Percentiles rank a stretch among this genome's conserved stretches.
These are phyloP conservation scores for Onychomys torridus DNA, from an alignment of 2,797 vertebrate species.

Conservation along the genomic window DNA sequence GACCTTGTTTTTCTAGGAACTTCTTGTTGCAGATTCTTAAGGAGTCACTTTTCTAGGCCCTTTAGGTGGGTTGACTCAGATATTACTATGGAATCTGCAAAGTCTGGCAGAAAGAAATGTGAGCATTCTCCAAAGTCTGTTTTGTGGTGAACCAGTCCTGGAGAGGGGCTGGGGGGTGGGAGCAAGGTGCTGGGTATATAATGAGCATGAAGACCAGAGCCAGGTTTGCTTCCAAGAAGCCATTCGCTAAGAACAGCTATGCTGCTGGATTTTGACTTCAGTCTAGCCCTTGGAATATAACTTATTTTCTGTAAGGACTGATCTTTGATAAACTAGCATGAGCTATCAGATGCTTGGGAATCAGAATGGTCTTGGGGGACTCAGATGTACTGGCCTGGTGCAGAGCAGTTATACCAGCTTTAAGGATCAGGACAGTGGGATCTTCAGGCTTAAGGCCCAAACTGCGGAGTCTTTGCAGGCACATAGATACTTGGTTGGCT, in stretches of 20 bases:
- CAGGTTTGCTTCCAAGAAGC: conserved; percentile 89
- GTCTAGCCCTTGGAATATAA: background rate
- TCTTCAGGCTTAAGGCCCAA: conserved; percentile 95
- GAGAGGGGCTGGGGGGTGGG: conserved; percentile 69
- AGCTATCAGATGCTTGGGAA: conserved; percentile 74
- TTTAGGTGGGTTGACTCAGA: conserved; percentile 93
- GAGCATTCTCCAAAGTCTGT: conserved; percentile 73
- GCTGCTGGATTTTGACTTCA: conserved; percentile 73
- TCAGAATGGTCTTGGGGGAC: conserved; percentile 89
- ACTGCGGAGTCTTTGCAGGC: conserved; percentile 93
- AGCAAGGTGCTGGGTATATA: conserved; percentile 86
- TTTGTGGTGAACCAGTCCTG: conserved; percentile 92
- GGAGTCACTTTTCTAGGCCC: conserved; percentile 94
- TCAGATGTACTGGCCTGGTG: conserved; percentile 96
- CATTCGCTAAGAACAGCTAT: conserved; percentile 87
- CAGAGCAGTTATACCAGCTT: conserved; percentile 91
- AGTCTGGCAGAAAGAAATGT: conserved; percentile 84
- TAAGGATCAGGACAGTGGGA: conserved; percentile 93
- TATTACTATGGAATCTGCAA: conserved; percentile 87
- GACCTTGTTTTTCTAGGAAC: conserved; percentile 83
- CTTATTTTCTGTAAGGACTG: conserved; percentile 66
- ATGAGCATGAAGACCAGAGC: conserved; percentile 67
- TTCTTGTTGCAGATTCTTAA: conserved; percentile 84
- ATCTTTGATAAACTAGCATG: conserved; percentile 63
- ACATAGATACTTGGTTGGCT: conserved; percentile 92